Evolutionary conservation across 2,113 vertebrate genomes (phyloP).

Genomic region (Bos taurus): DNA sequence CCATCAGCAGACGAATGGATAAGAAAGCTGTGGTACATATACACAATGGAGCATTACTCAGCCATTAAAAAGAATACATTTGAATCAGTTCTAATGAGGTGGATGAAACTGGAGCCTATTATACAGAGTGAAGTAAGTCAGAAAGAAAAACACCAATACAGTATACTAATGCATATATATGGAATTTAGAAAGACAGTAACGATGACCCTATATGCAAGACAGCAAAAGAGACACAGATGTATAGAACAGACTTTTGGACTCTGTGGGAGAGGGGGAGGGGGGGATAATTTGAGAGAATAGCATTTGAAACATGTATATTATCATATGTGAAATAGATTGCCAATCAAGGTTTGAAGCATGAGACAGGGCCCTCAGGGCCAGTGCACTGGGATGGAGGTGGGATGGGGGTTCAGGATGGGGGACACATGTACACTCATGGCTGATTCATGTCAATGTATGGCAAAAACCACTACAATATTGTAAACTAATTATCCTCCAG

Average conservation of each 20-base stretch:
- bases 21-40: neutral
- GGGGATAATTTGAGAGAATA: neutral
- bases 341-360: neutral
- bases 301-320: neutral
- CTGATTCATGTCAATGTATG: neutral
- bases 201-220: neutral
- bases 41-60: neutral
- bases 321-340: neutral
- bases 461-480: neutral
- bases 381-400: neutral
- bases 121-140: neutral
- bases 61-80: neutral
- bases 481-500: neutral
- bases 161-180: neutral
- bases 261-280: neutral
- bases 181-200: neutral
- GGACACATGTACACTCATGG: neutral
- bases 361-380: neutral
- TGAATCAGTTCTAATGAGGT: neutral
- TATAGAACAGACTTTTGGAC: neutral
- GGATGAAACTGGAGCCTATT: neutral
- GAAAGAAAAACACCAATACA: neutral
- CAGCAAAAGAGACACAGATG: neutral
- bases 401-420: rapidly evolving
- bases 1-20: neutral